A percentile compares a stretch with the other conserved stretches of the same genome.
Conservation (phyloP, 2,113 vertebrate genomes). For the Notarius lentiginosus region DNA sequence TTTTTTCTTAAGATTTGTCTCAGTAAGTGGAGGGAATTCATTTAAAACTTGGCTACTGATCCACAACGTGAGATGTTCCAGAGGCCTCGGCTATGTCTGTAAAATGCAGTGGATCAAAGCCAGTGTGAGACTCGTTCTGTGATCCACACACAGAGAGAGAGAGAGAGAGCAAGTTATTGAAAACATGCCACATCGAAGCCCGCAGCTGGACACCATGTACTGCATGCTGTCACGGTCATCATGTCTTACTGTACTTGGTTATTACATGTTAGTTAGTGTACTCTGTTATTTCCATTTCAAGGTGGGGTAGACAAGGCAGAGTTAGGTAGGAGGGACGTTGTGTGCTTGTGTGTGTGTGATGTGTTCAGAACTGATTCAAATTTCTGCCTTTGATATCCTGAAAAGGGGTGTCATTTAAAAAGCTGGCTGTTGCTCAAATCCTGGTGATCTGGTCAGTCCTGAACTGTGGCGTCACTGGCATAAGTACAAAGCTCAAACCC, state of each 20-base stretch:
- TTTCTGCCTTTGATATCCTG: constrained; percentile 32
- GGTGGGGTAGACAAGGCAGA: constrained; percentile 34
- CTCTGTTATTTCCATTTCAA: constrained; percentile 45
- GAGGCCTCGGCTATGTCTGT: constrained; percentile 40
- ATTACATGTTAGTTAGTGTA: constrained; percentile 18
- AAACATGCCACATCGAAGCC: constrained; percentile 47
- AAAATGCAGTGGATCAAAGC: constrained; percentile 47
- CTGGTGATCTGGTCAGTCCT: constrained; percentile 28
- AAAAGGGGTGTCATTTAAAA: constrained; percentile 24
- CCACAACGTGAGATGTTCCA: constrained; percentile 56
- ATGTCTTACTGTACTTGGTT: constrained; percentile 29
- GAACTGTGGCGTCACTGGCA: constrained; percentile 22
- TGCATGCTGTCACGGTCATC: constrained; percentile 35
- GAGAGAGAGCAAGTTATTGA: constrained; percentile 34
- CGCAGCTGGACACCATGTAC: constrained; percentile 46
- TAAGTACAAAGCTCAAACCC: constrained; percentile 28
- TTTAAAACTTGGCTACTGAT: constrained; percentile 47
- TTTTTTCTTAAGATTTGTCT: constrained; percentile 44
- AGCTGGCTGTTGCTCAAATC: constrained; percentile 30
- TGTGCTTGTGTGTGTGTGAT: neutral
- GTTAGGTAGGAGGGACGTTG: constrained; percentile 14
- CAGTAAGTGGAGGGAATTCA: constrained; percentile 54
- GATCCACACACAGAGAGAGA: constrained; percentile 31
- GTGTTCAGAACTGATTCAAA: constrained; percentile 33
- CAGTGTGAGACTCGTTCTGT: constrained; percentile 44